These are phyloP conservation scores for Maccullochella peelii DNA, from an alignment of 2,113 vertebrate species.

Conservation along the genomic window DNA sequence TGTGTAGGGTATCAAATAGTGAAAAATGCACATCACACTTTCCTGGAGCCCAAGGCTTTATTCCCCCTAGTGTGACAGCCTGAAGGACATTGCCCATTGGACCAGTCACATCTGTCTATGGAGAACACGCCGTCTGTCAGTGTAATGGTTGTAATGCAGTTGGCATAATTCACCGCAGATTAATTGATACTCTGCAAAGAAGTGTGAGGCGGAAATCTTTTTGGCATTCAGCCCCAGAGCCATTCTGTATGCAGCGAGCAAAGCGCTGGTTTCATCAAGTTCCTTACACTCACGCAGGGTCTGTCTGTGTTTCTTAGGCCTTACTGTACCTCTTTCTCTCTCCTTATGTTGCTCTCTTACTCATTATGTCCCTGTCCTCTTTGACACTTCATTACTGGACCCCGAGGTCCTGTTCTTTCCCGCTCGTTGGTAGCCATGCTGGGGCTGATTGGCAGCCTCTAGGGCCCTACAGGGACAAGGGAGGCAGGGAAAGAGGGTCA, in stretches of 20 bases:
- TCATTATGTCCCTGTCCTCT: constrained; percentile 3
- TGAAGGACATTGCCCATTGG: background rate
- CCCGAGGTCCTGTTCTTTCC: constrained; percentile 3
- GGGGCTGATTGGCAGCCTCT: background rate
- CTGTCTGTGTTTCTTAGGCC: background rate
- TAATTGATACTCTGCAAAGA: constrained; percentile 33
- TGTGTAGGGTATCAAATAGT: background rate
- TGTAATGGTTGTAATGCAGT: constrained; percentile 21
- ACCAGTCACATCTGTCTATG: background rate
- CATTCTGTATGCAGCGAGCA: constrained; percentile 18
- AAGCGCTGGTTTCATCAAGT: constrained; percentile 49
- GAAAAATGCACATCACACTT: background rate
- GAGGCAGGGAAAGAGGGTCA: background rate
- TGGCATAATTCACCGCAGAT: constrained; percentile 10
- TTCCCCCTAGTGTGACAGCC: background rate
- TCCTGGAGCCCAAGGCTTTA: background rate
- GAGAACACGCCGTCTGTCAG: background rate
- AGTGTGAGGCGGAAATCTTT: constrained; percentile 5
- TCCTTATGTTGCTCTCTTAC: constrained; percentile 13
- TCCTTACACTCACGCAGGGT: background rate
- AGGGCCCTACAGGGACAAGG: background rate
- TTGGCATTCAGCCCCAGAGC: constrained; percentile 24
- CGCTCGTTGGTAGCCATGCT: background rate
- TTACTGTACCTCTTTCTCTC: constrained; percentile 7
- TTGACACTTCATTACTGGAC: constrained; percentile 21